Conservation (phyloP, 1,140 invertebrate genomes). For the Chymomyza costata region DNA sequence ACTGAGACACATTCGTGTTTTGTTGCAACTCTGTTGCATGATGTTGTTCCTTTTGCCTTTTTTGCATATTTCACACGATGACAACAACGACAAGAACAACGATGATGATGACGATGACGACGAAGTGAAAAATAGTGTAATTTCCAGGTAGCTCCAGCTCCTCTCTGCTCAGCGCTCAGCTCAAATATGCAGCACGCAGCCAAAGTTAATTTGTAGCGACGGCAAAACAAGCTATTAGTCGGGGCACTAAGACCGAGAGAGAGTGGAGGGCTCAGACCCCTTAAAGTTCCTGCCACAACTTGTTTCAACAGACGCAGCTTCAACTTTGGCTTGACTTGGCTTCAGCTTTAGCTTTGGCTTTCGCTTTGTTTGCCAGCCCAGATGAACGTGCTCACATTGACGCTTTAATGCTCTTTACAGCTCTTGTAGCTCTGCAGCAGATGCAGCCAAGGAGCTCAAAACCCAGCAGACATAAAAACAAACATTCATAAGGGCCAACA, state of each 20-base stretch:
- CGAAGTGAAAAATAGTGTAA: constrained; percentile 68
- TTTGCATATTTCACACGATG: constrained; percentile 69
- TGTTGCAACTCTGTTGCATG: not conserved
- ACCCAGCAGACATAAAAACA: too few species aligned
- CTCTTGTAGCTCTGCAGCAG: too few species aligned
- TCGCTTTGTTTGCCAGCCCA: constrained; percentile 25
- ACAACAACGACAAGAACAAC: constrained; percentile 4
- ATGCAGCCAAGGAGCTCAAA: too few species aligned
- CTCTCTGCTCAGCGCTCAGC: constrained; percentile 31
- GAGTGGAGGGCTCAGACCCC: not conserved
- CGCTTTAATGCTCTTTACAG: constrained; percentile 48
- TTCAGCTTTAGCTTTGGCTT: too few species aligned
- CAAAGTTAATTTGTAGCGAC: constrained; percentile 71
- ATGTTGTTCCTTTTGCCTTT: constrained; percentile 7
- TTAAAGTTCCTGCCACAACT: constrained; percentile 26
- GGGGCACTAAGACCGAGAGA: not conserved
- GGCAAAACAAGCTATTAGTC: constrained; percentile 67
- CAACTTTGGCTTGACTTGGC: constrained; percentile 37
- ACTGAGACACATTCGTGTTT: constrained; percentile 61
- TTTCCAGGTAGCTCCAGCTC: too few species aligned
- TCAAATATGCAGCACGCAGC: constrained; percentile 59
- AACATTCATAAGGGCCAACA: too few species aligned
- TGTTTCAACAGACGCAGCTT: constrained; percentile 41
- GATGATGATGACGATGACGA: not conserved
- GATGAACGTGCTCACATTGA: constrained; percentile 51